A percentile compares a stretch with the other conserved stretches of the same genome.
Evolutionary conservation across 1,140 invertebrate genomes (phyloP).

Genomic region (Trichonephila clavata): DNA sequence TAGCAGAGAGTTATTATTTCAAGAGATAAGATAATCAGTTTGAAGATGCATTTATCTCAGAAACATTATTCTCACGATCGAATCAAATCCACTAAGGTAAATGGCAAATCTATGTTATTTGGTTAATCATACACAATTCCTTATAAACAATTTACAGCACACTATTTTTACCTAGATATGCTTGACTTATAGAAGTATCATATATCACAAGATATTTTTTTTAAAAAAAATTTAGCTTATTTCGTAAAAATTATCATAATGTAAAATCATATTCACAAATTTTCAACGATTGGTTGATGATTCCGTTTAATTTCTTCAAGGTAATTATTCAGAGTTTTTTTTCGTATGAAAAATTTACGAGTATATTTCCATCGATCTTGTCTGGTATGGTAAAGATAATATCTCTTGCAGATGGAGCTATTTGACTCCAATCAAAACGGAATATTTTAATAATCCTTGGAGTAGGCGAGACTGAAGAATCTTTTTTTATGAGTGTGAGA

Average conservation of each 20-base stretch:
- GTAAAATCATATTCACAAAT: not conserved
- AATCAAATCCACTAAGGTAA: not conserved
- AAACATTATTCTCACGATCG: not conserved
- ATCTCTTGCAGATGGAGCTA: not conserved
- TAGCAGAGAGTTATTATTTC: not conserved
- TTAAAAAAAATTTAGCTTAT: not conserved
- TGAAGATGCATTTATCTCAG: not conserved
- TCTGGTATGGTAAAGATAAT: not conserved
- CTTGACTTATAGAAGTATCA: not conserved
- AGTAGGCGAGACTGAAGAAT: not conserved
- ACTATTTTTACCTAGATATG: not conserved
- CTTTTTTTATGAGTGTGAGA: not conserved
- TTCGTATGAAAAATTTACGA: not conserved
- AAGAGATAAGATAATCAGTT: not conserved
- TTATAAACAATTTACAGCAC: not conserved
- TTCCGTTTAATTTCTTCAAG: not conserved
- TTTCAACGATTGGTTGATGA: not conserved
- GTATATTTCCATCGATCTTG: not conserved
- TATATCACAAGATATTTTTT: conserved; percentile 6
- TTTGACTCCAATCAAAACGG: not conserved
- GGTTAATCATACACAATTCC: not conserved
- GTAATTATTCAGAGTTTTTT: not conserved
- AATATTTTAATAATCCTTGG: not conserved
- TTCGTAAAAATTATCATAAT: not conserved
- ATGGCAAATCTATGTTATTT: not conserved